A percentile compares a stretch with the other conserved stretches of the same genome.
Evolutionary conservation across 2,113 vertebrate genomes (phyloP).

Genomic region (Aviceda subcristata): DNA sequence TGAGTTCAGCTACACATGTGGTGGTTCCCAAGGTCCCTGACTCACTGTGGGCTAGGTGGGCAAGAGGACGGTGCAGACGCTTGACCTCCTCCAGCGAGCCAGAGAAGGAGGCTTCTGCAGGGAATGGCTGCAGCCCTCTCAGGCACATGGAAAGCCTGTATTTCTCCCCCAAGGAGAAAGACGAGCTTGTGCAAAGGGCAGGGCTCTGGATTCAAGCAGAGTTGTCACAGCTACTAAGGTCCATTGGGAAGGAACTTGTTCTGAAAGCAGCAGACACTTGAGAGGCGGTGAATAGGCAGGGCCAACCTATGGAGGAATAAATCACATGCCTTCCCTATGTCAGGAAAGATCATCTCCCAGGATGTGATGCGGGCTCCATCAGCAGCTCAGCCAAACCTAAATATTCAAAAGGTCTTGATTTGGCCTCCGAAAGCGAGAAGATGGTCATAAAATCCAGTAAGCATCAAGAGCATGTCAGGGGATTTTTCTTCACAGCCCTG

Average conservation of each 20-base stretch:
- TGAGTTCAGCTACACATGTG: neutral
- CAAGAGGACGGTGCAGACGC: neutral
- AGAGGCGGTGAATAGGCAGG: neutral
- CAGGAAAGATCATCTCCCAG: neutral
- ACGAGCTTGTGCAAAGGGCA: neutral
- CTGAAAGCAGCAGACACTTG: neutral
- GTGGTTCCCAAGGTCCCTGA: neutral
- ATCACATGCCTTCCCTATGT: neutral
- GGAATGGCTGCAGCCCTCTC: neutral
- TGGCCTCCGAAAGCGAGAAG: neutral
- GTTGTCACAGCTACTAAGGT: neutral
- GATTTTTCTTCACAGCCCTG: neutral
- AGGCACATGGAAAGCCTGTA: neutral
- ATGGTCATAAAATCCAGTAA: neutral
- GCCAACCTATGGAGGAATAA: neutral
- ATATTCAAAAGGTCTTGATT: neutral
- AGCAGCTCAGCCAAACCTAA: neutral
- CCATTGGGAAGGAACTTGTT: neutral
- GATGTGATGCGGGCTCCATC: neutral
- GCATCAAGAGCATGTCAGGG: neutral
- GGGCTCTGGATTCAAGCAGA: neutral
- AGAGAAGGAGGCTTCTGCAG: neutral
- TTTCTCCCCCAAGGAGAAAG: neutral
- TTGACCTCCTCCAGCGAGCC: fast-evolving
- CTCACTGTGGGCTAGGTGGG: neutral